Conservation (phyloP, 2,113 vertebrate species). For the Larimichthys polyactis region DNA sequence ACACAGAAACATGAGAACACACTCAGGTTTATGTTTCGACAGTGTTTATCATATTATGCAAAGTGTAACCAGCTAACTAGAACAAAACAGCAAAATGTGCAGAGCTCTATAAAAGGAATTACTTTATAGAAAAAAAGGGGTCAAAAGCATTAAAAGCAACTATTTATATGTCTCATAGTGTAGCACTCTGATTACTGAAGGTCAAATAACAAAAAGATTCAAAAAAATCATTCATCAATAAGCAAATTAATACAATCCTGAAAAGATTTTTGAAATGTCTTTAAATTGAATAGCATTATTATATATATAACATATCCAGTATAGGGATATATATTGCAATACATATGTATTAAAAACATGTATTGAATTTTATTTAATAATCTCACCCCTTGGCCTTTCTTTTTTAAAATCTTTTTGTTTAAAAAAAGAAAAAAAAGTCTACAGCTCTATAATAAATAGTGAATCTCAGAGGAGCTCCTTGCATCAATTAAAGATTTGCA, state of each 20-base stretch:
- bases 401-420: background rate
- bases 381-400: background rate
- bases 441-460: background rate
- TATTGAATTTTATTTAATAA: background rate
- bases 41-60: background rate
- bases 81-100: background rate
- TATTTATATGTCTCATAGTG: background rate
- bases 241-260: background rate
- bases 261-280: background rate
- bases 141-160: background rate
- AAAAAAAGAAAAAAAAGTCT: background rate
- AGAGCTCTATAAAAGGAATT: constrained; percentile 5
- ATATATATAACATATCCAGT: accelerated
- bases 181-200: background rate
- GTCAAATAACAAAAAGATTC: background rate
- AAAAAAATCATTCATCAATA: background rate
- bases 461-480: background rate
- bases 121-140: background rate
- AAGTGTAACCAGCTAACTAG: background rate
- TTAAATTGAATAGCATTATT: background rate
- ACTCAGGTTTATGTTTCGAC: constrained; percentile 7
- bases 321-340: no score
- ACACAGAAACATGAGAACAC: constrained; percentile 10
- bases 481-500: background rate
- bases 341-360: background rate